phyloP scores from a whole-genome alignment of 2,113 vertebrate species.

The Chaenocephalus aceratus region DNA sequence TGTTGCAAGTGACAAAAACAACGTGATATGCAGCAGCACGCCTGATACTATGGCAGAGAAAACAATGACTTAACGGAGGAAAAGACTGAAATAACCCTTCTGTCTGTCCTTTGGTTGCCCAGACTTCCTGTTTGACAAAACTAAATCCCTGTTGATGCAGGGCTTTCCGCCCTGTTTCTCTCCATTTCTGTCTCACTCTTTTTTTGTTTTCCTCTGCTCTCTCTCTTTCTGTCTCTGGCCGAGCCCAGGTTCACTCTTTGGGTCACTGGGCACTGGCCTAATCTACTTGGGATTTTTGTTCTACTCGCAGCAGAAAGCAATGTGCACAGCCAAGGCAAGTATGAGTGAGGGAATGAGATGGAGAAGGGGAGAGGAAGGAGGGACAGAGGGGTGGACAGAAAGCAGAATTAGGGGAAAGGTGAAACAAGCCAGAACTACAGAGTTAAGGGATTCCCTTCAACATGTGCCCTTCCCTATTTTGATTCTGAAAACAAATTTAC shows the following conservation, averaged over 20 bases:
- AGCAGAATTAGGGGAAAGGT: conserved; percentile 71
- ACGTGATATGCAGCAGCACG: conserved; percentile 45
- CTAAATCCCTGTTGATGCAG: conserved; percentile 81
- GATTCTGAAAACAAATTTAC: conserved; percentile 33
- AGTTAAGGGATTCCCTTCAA: conserved; percentile 13
- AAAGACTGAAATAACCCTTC: conserved; percentile 78
- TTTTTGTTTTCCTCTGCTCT: conserved; percentile 18
- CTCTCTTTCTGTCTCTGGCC: conserved; percentile 40
- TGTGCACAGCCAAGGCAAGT: conserved; percentile 28
- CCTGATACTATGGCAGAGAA: conserved; percentile 58
- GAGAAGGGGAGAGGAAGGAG: conserved; percentile 56
- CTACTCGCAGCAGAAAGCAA: conserved; percentile 19
- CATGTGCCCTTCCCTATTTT: conserved; percentile 15
- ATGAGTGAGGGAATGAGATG: conserved; percentile 30
- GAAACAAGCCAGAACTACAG: conserved; percentile 51
- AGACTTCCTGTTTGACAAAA: conserved; percentile 83
- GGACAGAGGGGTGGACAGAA: conserved; percentile 40
- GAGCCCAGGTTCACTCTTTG: conserved; percentile 51
- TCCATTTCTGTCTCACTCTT: conserved; percentile 50
- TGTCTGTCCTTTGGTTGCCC: conserved; percentile 74
- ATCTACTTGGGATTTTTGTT: conserved; percentile 31
- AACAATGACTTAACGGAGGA: conserved; percentile 80
- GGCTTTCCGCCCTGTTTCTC: conserved; percentile 75
- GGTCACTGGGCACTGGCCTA: conserved; percentile 66
- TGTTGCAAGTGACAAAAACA: conserved; percentile 45